Conservation (phyloP, 2,888 invertebrate species). For the Habroteleia sp. region DNA sequence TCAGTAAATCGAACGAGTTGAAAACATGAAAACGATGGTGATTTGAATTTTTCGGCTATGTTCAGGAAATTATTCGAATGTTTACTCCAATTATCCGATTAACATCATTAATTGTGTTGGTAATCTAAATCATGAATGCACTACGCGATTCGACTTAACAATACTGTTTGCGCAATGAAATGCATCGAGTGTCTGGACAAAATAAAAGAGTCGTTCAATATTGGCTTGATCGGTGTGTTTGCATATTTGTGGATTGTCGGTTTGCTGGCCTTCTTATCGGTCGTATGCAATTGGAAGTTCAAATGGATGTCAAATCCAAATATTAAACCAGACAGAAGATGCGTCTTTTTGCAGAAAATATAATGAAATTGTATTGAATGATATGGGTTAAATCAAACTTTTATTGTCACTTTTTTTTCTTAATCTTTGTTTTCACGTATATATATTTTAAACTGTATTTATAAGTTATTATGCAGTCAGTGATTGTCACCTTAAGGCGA, state of each 20-base stretch:
- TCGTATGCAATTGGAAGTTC: constrained; percentile 49
- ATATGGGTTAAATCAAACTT: background rate
- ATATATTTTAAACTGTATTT: too few species aligned
- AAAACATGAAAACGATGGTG: constrained; percentile 21
- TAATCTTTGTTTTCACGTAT: too few species aligned
- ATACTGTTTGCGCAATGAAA: background rate
- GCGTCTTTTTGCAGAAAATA: background rate
- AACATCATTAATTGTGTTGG: constrained; percentile 21
- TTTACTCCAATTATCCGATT: constrained; percentile 18
- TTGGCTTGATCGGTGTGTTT: constrained; percentile 63
- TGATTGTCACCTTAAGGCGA: too few species aligned
- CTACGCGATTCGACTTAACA: constrained; percentile 9
- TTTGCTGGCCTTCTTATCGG: constrained; percentile 55
- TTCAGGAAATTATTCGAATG: constrained; percentile 38
- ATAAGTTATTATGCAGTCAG: too few species aligned
- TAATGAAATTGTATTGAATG: too few species aligned
- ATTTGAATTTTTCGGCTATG: constrained; percentile 33
- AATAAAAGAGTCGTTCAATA: constrained; percentile 24
- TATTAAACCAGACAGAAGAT: background rate
- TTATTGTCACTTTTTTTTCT: background rate
- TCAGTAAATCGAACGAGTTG: constrained; percentile 13
- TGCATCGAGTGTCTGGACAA: constrained; percentile 18
- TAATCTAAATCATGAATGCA: constrained; percentile 19
- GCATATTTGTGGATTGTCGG: constrained; percentile 67
- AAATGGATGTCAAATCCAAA: background rate